phyloP scores from a whole-genome alignment of 2,113 vertebrate genomes.

The Gasterosteus nipponicus region DNA sequence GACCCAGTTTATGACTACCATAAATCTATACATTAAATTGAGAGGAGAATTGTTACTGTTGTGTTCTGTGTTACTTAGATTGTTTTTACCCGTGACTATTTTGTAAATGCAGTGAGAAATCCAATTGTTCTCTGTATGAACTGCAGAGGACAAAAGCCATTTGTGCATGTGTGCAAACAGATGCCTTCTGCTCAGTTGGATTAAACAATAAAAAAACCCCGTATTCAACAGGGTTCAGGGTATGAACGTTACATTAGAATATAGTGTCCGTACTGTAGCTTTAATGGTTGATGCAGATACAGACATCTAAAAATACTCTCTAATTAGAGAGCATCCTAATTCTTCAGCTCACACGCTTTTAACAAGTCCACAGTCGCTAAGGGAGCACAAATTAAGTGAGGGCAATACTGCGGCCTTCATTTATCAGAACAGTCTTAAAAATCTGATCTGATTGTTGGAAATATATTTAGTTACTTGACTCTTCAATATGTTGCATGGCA shows the following conservation, averaged over 20 bases:
- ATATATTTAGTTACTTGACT: neutral
- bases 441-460: neutral
- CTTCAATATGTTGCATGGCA: neutral
- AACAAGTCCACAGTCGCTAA: neutral
- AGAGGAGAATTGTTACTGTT: neutral
- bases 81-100: neutral
- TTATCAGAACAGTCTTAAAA: constrained; percentile 1
- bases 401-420: constrained; percentile 1
- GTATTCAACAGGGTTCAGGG: constrained; percentile 21
- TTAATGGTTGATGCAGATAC: neutral
- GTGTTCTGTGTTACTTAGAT: neutral
- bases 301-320: constrained; percentile 20
- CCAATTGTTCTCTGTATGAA: constrained; percentile 62
- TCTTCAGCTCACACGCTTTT: constrained; percentile 1
- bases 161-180: constrained; percentile 48
- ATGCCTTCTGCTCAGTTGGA: constrained; percentile 50
- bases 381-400: constrained; percentile 12
- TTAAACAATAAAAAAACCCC: constrained; percentile 34
- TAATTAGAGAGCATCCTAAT: constrained; percentile 26
- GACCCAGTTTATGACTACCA: neutral
- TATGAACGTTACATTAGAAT: neutral
- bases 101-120: constrained; percentile 47
- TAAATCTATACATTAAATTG: neutral
- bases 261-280: neutral
- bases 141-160: constrained; percentile 44